Evolutionary conservation across 2,113 vertebrate species (phyloP).

Genomic region (Globicephala melas): DNA sequence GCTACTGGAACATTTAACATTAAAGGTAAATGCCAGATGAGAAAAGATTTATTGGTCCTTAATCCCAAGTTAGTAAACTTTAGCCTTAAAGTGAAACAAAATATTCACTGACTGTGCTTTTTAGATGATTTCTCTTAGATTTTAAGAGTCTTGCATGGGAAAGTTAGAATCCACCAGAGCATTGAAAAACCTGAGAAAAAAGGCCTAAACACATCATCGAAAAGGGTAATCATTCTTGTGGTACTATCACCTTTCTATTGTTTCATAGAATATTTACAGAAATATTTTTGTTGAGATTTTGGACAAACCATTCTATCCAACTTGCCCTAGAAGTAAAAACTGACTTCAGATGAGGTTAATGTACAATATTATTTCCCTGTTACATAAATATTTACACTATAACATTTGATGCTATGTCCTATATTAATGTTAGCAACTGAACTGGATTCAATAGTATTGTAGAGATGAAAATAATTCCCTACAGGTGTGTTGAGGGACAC

Average conservation of each 20-base stretch:
- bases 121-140: not conserved
- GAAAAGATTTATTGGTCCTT: not conserved
- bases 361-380: not conserved
- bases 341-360: not conserved
- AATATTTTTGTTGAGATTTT: not conserved
- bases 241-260: not conserved
- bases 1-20: not conserved
- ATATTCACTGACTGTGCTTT: not conserved
- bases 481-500: not conserved
- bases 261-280: not conserved
- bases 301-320: not conserved
- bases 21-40: not conserved
- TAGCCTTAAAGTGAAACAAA: not conserved
- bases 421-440: not conserved
- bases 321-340: not conserved
- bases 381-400: not conserved
- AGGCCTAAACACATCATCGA: not conserved
- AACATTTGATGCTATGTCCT: not conserved
- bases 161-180: not conserved
- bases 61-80: constrained; percentile 1
- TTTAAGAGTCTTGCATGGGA: not conserved
- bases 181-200: not conserved
- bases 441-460: not conserved
- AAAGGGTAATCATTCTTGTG: not conserved
- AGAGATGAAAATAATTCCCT: not conserved